A percentile compares a stretch with the other conserved stretches of the same genome.
Conservation (phyloP, 2,113 vertebrate species). For the Nannospalax galili region DNA sequence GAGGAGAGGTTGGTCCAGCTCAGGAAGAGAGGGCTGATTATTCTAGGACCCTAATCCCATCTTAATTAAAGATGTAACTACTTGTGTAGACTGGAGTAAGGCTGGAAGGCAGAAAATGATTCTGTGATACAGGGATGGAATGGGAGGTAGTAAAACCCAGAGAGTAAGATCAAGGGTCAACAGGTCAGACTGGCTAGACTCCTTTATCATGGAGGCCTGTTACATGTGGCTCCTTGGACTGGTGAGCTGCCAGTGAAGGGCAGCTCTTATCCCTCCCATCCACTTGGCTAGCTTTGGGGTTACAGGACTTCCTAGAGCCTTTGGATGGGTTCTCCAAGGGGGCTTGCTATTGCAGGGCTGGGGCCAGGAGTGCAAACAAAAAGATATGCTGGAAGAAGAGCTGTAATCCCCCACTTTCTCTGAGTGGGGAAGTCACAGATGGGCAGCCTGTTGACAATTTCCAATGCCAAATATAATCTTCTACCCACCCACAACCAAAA, state of each 20-base stretch:
- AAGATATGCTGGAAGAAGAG: not conserved
- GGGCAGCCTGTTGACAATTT: not conserved
- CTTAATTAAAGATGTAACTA: not conserved
- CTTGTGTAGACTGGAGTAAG: not conserved
- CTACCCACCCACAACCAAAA: not conserved
- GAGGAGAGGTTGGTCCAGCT: not conserved
- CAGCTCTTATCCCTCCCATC: too few relatives aligned
- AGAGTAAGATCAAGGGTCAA: too few relatives aligned
- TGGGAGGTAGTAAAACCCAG: not conserved
- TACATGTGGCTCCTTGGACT: not conserved
- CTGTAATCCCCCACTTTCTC: not conserved
- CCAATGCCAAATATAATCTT: not conserved
- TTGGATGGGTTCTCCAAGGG: not conserved
- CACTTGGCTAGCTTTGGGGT: not conserved
- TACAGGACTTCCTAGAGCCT: slow-evolving; percentile 29
- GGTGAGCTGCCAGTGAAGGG: not conserved
- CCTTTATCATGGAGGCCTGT: not conserved
- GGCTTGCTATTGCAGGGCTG: not conserved
- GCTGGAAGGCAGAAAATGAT: rapidly evolving
- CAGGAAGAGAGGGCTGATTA: not conserved
- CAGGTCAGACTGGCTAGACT: not conserved
- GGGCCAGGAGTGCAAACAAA: not conserved
- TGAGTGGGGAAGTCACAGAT: not conserved
- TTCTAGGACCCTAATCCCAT: not conserved
- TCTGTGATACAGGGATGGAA: not conserved